These are phyloP conservation scores for Volucella bombylans DNA, from an alignment of 2,888 invertebrate species.

Conservation along the genomic window DNA sequence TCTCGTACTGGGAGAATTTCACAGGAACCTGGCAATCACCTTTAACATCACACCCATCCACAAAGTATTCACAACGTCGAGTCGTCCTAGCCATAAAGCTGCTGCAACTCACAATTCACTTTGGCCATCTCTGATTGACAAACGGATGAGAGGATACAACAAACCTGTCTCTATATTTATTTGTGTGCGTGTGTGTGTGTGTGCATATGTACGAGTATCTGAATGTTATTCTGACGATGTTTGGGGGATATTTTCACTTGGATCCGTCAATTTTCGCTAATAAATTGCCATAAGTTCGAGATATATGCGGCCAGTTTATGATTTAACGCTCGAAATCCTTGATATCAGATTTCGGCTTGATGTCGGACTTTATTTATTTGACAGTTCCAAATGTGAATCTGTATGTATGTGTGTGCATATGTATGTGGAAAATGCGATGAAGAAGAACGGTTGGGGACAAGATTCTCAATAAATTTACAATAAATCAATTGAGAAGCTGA, in stretches of 20 bases:
- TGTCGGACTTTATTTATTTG: conserved; percentile 63
- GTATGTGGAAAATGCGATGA: background rate
- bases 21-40: conserved; percentile 67
- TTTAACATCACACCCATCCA: conserved; percentile 35
- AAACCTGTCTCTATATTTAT: background rate
- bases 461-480: conserved; percentile 58
- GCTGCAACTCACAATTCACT: conserved; percentile 8
- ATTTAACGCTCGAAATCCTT: conserved; percentile 64
- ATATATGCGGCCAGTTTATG: conserved; percentile 72
- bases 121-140: conserved; percentile 55
- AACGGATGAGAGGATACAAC: conserved; percentile 43
- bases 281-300: conserved; percentile 70
- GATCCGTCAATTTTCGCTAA: conserved; percentile 72
- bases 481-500: conserved; percentile 58
- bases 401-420: background rate
- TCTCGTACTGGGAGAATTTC: conserved; percentile 49
- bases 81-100: background rate
- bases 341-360: conserved; percentile 70
- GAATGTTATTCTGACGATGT: background rate
- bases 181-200: conserved; percentile 6
- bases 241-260: conserved; percentile 58
- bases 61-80: background rate
- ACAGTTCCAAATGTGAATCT: background rate
- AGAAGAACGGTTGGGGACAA: conserved; percentile 45
- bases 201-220: background rate